phyloP scores from a whole-genome alignment of 2,888 invertebrate genomes.

The Euplexia lucipara region DNA sequence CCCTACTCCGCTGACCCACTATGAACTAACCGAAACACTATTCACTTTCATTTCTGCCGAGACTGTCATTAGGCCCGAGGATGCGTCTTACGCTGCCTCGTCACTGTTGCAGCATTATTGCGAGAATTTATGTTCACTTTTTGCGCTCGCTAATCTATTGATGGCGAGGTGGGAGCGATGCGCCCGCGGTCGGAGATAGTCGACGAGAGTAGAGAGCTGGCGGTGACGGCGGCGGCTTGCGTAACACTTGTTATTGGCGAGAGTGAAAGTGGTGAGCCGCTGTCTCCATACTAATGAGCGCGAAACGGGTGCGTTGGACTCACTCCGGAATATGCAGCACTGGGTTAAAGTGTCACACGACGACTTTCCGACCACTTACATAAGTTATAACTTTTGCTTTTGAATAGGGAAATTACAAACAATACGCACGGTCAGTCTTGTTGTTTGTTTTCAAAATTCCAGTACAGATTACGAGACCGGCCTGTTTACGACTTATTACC shows the following conservation, averaged over 20 bases:
- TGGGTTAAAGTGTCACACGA: conserved; percentile 86
- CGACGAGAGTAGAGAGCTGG: conserved; percentile 81
- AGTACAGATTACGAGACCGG: conserved; percentile 34
- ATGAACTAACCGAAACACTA: conserved; percentile 85
- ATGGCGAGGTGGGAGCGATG: conserved; percentile 47
- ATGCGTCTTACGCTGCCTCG: conserved; percentile 80
- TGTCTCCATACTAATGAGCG: conserved; percentile 89
- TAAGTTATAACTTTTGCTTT: conserved; percentile 80
- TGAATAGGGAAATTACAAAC: conserved; percentile 70
- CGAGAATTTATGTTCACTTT: conserved; percentile 67
- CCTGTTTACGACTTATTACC: conserved; percentile 27
- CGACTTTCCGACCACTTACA: conserved; percentile 80
- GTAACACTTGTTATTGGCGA: conserved; percentile 88
- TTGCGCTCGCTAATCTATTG: conserved; percentile 56
- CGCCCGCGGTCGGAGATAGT: conserved; percentile 74
- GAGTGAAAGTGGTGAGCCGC: conserved; percentile 88
- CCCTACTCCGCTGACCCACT: conserved; percentile 90
- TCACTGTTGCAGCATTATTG: conserved; percentile 77
- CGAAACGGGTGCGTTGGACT: conserved; percentile 81
- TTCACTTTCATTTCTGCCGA: conserved; percentile 88
- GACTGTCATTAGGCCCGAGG: conserved; percentile 85
- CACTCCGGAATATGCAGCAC: conserved; percentile 78
- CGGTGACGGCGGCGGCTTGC: conserved; percentile 77
- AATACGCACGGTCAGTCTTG: conserved; percentile 40
- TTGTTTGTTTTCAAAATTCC: conserved; percentile 49